Conservation (phyloP, 2,797 vertebrate species). For the Eulemur rubriventer region DNA sequence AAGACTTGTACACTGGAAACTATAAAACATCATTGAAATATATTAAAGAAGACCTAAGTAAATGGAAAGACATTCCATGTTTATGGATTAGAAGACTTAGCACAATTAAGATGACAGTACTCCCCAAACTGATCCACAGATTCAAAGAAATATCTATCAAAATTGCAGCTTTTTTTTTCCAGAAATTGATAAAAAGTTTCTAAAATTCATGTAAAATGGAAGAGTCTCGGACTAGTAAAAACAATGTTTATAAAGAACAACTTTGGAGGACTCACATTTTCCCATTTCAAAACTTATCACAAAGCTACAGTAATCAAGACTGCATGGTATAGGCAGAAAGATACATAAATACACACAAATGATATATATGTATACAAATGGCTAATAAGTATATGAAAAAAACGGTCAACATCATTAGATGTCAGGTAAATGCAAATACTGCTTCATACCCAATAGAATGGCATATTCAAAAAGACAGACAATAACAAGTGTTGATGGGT, state of each 20-base stretch:
- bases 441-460: background rate
- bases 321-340: background rate
- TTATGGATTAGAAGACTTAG: background rate
- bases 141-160: background rate
- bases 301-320: background rate
- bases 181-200: background rate
- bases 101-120: background rate
- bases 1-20: background rate
- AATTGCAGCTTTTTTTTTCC: background rate
- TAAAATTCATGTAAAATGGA: background rate
- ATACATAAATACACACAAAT: background rate
- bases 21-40: background rate
- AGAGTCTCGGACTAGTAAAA: background rate
- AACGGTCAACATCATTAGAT: background rate
- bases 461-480: background rate
- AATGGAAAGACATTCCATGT: background rate
- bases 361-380: background rate
- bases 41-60: background rate
- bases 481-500: background rate
- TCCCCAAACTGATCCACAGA: background rate
- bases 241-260: background rate
- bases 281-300: background rate
- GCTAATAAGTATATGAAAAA: background rate
- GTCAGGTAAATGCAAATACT: background rate
- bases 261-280: background rate